phyloP scores from a whole-genome alignment of 2,113 vertebrate genomes.

The Esox niger region DNA sequence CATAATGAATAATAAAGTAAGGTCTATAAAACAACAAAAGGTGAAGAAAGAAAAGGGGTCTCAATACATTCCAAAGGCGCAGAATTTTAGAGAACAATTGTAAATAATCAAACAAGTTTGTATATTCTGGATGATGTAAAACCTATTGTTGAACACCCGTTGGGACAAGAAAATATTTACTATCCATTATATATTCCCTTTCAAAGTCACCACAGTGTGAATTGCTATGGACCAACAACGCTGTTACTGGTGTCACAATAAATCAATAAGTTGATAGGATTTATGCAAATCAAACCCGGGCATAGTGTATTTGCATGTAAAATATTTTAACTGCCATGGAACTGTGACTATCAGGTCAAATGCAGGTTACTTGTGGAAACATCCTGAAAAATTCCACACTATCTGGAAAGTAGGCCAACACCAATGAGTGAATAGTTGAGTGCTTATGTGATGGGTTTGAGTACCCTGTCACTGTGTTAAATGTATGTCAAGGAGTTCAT shows the following conservation, averaged over 20 bases:
- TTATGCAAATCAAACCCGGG: background rate
- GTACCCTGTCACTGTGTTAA: background rate
- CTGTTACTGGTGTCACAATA: background rate
- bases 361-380: background rate
- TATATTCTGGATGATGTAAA: too few relatives aligned
- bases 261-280: slow-evolving; percentile 1
- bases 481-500: background rate
- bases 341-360: background rate
- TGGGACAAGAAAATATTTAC: too few relatives aligned
- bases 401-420: background rate
- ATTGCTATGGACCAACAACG: background rate
- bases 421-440: background rate
- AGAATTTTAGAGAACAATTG: too few relatives aligned
- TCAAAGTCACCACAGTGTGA: background rate
- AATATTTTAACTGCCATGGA: background rate
- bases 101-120: too few relatives aligned
- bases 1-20: too few relatives aligned
- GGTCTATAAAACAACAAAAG: too few relatives aligned
- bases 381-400: slow-evolving; percentile 6
- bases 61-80: too few relatives aligned
- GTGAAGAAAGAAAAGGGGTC: too few relatives aligned
- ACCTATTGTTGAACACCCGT: too few relatives aligned
- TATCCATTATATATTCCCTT: too few relatives aligned
- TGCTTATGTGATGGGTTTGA: background rate
- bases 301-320: background rate